Conservation (phyloP, 2,113 vertebrate species). For the Nyctibius bracteatus region DNA sequence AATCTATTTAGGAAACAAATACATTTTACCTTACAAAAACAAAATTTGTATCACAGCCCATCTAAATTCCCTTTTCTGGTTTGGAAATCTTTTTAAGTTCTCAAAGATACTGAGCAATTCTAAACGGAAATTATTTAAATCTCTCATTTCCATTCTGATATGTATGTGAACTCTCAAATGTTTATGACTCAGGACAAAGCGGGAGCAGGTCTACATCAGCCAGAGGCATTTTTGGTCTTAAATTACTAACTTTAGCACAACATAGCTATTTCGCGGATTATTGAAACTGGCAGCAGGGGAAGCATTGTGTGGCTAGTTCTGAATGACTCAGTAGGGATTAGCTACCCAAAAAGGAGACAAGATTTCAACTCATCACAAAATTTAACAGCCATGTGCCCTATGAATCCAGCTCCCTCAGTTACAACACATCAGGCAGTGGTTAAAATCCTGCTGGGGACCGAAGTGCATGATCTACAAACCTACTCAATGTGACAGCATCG, state of each 20-base stretch:
- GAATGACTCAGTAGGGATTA: neutral
- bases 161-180: neutral
- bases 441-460: neutral
- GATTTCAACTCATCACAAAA: neutral
- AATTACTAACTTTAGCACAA: neutral
- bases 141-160: neutral
- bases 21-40: neutral
- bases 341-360: neutral
- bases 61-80: neutral
- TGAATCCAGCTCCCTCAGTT: neutral
- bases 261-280: neutral
- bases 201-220: neutral
- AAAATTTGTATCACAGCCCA: neutral
- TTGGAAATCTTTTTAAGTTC: neutral
- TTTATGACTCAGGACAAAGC: neutral
- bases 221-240: neutral
- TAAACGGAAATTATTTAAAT: neutral
- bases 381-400: neutral
- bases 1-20: neutral
- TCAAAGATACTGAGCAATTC: neutral
- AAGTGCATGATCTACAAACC: neutral
- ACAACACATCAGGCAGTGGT: accelerated
- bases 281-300: neutral
- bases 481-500: neutral
- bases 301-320: neutral